Evolutionary conservation across 2,888 invertebrate genomes (phyloP).

Genomic region (Idaea biselata): DNA sequence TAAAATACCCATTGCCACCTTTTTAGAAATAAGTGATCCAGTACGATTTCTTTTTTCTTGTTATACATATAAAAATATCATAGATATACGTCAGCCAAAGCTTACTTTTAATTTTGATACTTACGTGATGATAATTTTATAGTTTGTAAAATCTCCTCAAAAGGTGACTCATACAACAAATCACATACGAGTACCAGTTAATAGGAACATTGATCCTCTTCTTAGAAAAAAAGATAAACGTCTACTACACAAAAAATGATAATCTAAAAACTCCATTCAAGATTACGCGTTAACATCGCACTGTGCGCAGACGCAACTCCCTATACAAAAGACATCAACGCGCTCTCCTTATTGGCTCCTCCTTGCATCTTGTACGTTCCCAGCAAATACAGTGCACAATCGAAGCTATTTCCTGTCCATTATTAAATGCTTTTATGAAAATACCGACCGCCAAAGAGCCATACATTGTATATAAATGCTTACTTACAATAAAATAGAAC

Average conservation of each 20-base stretch:
- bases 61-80: too few relatives aligned
- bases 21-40: too few relatives aligned
- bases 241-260: neutral
- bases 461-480: constrained; percentile 56
- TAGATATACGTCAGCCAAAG: too few relatives aligned
- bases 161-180: constrained; percentile 1
- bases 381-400: constrained; percentile 21
- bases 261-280: constrained; percentile 3
- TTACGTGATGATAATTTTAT: neutral
- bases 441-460: constrained; percentile 55
- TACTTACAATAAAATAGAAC: constrained; percentile 57
- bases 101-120: neutral
- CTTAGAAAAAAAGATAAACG: neutral
- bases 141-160: neutral
- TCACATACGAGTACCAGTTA: neutral
- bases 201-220: neutral
- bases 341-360: constrained; percentile 40
- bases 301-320: constrained; percentile 52
- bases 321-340: constrained; percentile 68
- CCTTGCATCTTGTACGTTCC: constrained; percentile 18
- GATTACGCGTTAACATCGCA: neutral
- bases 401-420: constrained; percentile 65
- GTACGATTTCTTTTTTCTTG: too few relatives aligned
- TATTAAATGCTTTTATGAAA: constrained; percentile 45
- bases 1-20: too few relatives aligned